Evolutionary conservation across 2,888 invertebrate species (phyloP).

Genomic region (Chrysotoxum bicinctum): DNA sequence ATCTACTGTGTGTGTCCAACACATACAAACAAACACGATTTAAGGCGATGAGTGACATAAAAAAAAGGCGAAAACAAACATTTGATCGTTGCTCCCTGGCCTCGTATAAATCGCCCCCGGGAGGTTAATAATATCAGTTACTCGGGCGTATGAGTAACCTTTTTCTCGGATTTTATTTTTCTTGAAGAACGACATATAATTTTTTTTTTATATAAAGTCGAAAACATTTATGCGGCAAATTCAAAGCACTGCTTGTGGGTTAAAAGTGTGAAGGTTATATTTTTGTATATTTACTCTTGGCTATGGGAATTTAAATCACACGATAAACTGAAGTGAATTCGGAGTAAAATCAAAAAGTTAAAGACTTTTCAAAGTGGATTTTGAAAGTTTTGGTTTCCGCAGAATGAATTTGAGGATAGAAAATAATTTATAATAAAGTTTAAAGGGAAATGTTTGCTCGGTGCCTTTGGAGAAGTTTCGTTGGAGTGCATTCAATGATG

Average conservation of each 20-base stretch:
- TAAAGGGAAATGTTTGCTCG: background rate
- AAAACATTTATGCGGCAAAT: constrained; percentile 44
- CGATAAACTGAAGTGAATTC: constrained; percentile 50
- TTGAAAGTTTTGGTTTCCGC: constrained; percentile 25
- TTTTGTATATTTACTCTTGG: constrained; percentile 33
- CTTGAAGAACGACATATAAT: constrained; percentile 1
- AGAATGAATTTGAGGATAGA: constrained; percentile 24
- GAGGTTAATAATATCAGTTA: constrained; percentile 70
- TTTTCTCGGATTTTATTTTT: constrained; percentile 61
- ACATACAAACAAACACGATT: constrained; percentile 32
- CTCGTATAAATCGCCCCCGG: constrained; percentile 62
- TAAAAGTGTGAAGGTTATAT: constrained; percentile 47
- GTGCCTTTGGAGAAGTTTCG: background rate
- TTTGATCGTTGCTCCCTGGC: constrained; percentile 47
- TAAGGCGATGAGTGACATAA: constrained; percentile 51
- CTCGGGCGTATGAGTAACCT: constrained; percentile 64
- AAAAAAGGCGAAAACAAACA: constrained; percentile 51
- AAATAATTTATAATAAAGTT: constrained; percentile 16
- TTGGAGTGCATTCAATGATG: no score
- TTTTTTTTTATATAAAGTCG: constrained; percentile 52
- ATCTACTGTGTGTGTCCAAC: constrained; percentile 49
- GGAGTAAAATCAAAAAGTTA: constrained; percentile 39
- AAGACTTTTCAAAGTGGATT: constrained; percentile 49
- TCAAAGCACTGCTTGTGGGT: constrained; percentile 17
- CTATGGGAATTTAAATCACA: constrained; percentile 48